phyloP scores from a whole-genome alignment of 2,888 invertebrate species.

The Pachymerium ferrugineum region DNA sequence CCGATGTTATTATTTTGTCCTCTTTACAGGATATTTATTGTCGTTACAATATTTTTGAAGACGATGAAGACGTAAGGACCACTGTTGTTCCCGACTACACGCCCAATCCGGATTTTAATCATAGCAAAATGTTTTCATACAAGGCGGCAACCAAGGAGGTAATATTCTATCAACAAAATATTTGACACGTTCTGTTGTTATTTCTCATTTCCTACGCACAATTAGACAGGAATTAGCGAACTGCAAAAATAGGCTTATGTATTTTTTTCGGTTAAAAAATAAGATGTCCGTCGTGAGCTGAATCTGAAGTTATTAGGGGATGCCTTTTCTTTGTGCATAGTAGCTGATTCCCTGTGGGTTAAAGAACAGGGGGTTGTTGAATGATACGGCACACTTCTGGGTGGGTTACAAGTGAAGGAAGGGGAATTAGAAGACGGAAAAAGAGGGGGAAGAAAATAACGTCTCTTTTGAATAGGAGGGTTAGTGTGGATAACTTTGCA shows the following conservation, averaged over 20 bases:
- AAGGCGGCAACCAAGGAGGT: constrained; percentile 50
- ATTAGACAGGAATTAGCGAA: background rate
- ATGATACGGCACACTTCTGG: constrained; percentile 16
- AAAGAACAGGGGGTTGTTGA: constrained; percentile 18
- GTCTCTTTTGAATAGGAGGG: background rate
- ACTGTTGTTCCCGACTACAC: constrained; percentile 45
- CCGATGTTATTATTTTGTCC: background rate
- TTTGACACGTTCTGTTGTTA: too few relatives aligned
- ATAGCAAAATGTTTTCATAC: constrained; percentile 49
- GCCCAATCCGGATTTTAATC: constrained; percentile 50
- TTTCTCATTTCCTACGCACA: too few relatives aligned
- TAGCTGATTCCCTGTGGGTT: background rate
- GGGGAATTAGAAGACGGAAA: background rate
- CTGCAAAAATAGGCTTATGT: too few relatives aligned
- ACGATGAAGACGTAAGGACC: constrained; percentile 48
- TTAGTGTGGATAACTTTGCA: background rate
- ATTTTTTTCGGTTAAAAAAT: too few relatives aligned
- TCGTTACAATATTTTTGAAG: constrained; percentile 51
- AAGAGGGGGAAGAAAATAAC: constrained; percentile 20
- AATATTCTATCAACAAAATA: too few relatives aligned
- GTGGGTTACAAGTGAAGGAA: constrained; percentile 9
- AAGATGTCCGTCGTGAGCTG: too few relatives aligned
- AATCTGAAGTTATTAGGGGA: too few relatives aligned
- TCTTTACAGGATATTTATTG: constrained; percentile 47
- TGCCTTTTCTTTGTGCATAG: background rate